A percentile compares a stretch with the other conserved stretches of the same genome.
Evolutionary conservation across 2,113 vertebrate genomes (phyloP).

Genomic region (Nesospiza acunhae): DNA sequence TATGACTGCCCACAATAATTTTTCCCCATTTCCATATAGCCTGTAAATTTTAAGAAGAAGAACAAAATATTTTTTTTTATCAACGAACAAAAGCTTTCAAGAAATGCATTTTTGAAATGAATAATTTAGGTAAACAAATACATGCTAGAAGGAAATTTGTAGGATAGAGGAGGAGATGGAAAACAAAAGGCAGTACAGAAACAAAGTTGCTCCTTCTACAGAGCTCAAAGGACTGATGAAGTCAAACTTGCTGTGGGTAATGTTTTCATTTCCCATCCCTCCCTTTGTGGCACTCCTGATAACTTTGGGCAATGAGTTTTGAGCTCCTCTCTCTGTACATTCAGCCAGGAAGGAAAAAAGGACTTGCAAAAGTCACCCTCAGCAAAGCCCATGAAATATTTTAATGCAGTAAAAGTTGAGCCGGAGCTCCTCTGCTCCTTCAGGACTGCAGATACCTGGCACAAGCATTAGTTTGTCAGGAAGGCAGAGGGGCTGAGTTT

Average conservation of each 20-base stretch:
- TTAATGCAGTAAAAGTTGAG: background rate
- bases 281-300: background rate
- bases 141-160: background rate
- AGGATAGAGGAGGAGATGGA: background rate
- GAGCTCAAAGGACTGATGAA: background rate
- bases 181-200: background rate
- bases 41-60: background rate
- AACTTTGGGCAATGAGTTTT: background rate
- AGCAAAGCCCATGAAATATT: background rate
- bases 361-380: background rate
- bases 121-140: background rate
- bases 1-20: background rate
- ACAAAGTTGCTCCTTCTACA: background rate
- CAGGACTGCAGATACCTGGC: background rate
- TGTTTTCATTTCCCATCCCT: background rate
- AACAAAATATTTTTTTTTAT: background rate
- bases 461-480: background rate
- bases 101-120: background rate
- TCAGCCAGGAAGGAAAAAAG: background rate
- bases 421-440: background rate
- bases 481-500: background rate
- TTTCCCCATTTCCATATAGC: background rate
- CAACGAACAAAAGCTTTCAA: background rate
- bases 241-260: background rate
- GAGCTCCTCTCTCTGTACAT: background rate